Evolutionary conservation across 2,113 vertebrate species (phyloP), one percentile per base, ranked within the genome.

Genomic region (Symphodus melops): DNA sequence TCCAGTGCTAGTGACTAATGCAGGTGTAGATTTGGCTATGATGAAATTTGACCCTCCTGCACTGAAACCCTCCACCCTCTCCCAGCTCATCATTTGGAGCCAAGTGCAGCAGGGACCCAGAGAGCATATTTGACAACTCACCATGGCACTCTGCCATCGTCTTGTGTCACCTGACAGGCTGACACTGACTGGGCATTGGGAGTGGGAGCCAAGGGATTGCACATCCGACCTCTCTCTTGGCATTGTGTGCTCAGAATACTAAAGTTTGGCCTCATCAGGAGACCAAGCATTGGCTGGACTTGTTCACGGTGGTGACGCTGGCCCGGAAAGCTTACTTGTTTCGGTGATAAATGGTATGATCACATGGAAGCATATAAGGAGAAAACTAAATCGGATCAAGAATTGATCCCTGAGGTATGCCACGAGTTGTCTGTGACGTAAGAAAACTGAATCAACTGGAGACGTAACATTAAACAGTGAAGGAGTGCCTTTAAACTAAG

Each of bases 51-150:
- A 79, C 56, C 46, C 74, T 17, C 8, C 46, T 55, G 63, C 61
- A 55, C 28, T 44, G 52, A 14, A 60, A 48, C 23, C 28, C 5
- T 17, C 21, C 51, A 19, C 48, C 52, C 17, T 62, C 58, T 48
- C 19, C 68, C 10, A 25, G 51, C 76, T 81, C 67, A 51, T 66
- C 64, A 21, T 63, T 61, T 10, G 9, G 21, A 63, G 62, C 78
- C 78, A 81, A 87, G 77, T 46, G 0, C 16, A 77, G 51, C 28
- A 12, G 57, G 9, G 46, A 56, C 49, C 82, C 58, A 16, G 48
- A n/a, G 57, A 55, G 66, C 36, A n/a, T 58, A 81, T 81, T 33
- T 70, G 65, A 81, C 65, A 62, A 20, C 81, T 87, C 85, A 79
- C 56, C 57, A 12, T 79, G 83, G 77, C 72, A 17, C 71, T 14